Evolutionary conservation across 2,113 vertebrate genomes (phyloP), one percentile per base, ranked within the genome.

Genomic region (Crypturellus undulatus): DNA sequence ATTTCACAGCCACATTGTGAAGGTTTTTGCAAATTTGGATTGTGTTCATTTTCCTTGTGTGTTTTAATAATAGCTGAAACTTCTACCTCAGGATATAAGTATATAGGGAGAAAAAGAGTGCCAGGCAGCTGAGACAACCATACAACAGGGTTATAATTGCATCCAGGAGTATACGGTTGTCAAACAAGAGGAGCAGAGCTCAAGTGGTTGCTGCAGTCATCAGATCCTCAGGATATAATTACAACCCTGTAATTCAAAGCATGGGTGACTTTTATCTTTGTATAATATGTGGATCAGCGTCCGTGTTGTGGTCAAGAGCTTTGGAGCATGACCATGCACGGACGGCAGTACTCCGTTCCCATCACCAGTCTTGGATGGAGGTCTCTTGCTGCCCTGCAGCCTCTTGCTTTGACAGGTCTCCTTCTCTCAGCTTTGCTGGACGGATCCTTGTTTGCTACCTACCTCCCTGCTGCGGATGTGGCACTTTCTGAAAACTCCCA

Each of bases 71-170:
- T 62, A 36, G 32, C 58, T 91, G 56, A 88, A 94, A 92, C 45
- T 93, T 92, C 94, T 96, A 92, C 91, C 92, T 97, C 93, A 96
- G 17, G 52, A 21, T 76, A 38, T 78, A 84, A 84, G 10, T 56
- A 18, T 4, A 12, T 30, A 75, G 54, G 38, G 47, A 81, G 65
- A 17, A 68, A 75, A 67, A 22, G 36, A 34, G 21, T 76, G 26
- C 80, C 76, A 91, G 88, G 88, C 80, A 88, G 32, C 67, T 56
- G 65, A 68, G n/a, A 81, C 16, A 67, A 28, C 76, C 16, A 5
- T 59, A 34, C 13, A 64, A n/a, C 34, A 67, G 18, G 63, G 16
- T 71, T 93, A 20, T 87, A 94, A 84, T 59, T 92, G 71, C 34
- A 81, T 75, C 58, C 36, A 77, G 79, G 42, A 65, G 5, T 12